Conservation (phyloP, 2,888 invertebrate genomes). For the Galeruca laticollis region DNA sequence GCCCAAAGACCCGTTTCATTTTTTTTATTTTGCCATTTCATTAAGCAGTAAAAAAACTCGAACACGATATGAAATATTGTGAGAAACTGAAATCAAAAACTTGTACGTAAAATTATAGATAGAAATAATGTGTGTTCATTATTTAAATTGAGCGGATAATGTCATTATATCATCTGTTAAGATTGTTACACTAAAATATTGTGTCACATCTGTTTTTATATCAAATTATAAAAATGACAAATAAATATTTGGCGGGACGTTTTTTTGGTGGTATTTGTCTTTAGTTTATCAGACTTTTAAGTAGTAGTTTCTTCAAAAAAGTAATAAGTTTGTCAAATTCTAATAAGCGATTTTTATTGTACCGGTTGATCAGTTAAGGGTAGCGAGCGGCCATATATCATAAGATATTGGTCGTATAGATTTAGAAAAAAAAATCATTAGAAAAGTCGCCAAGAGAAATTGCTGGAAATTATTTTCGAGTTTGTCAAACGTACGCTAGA, state of each 20-base stretch:
- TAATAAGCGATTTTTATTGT: no score
- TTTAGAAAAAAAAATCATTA: no score
- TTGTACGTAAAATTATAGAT: slow-evolving; percentile 17
- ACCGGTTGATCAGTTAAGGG: no score
- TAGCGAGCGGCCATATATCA: no score
- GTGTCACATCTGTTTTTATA: slow-evolving; percentile 37
- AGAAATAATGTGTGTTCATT: slow-evolving; percentile 18
- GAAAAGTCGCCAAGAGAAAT: no score
- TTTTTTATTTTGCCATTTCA: background rate
- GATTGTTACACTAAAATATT: slow-evolving; percentile 15
- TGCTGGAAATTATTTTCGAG: no score
- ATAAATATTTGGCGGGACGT: background rate
- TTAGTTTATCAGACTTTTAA: no score
- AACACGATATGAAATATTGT: background rate
- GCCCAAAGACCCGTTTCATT: background rate
- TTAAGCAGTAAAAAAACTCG: background rate
- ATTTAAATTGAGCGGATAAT: slow-evolving; percentile 16
- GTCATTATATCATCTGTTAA: slow-evolving; percentile 37
- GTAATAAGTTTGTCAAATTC: no score
- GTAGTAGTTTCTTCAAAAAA: no score
- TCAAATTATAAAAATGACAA: slow-evolving; percentile 27
- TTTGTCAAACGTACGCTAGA: no score
- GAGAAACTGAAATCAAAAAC: slow-evolving; percentile 14
- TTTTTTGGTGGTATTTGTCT: background rate
- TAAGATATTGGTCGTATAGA: no score